phyloP scores from a whole-genome alignment of 2,113 vertebrate genomes.

The Heptranchias perlo region DNA sequence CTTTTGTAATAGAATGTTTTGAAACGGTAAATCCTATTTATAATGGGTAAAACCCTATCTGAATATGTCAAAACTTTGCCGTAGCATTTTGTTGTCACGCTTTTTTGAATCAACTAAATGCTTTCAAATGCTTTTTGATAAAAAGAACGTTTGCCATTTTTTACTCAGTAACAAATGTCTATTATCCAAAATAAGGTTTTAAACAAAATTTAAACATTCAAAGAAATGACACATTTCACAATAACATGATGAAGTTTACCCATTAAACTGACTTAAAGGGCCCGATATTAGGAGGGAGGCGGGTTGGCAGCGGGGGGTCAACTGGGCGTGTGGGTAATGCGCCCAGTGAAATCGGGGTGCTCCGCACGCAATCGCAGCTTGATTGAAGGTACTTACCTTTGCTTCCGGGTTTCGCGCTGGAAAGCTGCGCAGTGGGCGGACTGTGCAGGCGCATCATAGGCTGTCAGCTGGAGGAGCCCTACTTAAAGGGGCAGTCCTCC shows the following conservation, averaged over 20 bases:
- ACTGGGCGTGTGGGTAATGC: no score
- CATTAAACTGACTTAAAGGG: neutral
- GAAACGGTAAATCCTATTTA: neutral
- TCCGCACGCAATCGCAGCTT: no score
- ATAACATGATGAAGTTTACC: neutral
- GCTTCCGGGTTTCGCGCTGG: no score
- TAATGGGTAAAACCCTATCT: neutral
- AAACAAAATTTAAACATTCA: neutral
- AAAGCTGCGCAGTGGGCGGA: no score
- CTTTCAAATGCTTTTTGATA: neutral
- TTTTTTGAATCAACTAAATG: neutral
- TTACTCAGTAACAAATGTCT: neutral
- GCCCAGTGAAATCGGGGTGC: no score
- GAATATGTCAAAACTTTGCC: neutral
- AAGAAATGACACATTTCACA: neutral
- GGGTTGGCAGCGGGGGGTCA: no score
- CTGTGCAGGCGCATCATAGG: no score
- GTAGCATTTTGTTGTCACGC: neutral
- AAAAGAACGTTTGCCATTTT: neutral
- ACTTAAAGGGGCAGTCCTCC: no score
- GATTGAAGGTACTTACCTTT: no score
- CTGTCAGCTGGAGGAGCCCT: no score
- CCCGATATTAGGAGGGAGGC: no score
- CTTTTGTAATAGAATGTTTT: neutral
- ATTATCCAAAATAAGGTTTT: neutral